phyloP scores from a whole-genome alignment of 1,140 invertebrate genomes.

The Drosophila repletoides region DNA sequence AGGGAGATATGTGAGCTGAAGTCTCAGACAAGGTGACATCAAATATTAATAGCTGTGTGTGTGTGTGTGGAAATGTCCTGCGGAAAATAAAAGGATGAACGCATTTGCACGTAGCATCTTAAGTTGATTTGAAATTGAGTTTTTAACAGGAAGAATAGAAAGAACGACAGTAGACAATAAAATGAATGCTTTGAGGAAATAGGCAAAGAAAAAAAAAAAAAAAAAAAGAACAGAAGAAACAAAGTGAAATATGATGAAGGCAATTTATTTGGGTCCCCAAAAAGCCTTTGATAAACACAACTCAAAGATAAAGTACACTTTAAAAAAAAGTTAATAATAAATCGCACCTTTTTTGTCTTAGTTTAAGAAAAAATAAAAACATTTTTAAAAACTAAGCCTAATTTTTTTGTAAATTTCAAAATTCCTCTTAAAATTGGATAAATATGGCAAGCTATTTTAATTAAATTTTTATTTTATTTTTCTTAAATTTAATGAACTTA shows the following conservation, averaged over 20 bases:
- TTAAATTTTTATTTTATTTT: too few species aligned
- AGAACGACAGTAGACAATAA: slow-evolving; percentile 5
- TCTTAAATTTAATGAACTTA: too few species aligned
- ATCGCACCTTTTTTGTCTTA: too few species aligned
- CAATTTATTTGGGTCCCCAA: slow-evolving; percentile 61
- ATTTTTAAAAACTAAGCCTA: too few species aligned
- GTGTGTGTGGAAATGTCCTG: slow-evolving; percentile 41
- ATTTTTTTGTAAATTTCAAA: too few species aligned
- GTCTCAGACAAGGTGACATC: background rate
- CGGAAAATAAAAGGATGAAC: slow-evolving; percentile 17
- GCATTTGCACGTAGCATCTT: slow-evolving; percentile 32
- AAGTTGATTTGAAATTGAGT: slow-evolving; percentile 36
- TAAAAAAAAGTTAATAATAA: too few species aligned
- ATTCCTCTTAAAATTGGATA: too few species aligned
- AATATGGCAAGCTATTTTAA: too few species aligned
- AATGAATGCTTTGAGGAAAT: background rate
- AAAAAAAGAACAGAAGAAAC: background rate
- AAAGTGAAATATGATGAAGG: slow-evolving; percentile 75
- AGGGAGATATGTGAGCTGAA: background rate
- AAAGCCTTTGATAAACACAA: slow-evolving; percentile 65
- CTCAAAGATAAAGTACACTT: too few species aligned
- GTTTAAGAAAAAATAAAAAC: too few species aligned
- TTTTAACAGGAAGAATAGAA: slow-evolving; percentile 31
- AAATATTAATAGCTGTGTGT: slow-evolving; percentile 47
- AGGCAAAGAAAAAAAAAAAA: background rate